A percentile compares a stretch with the other conserved stretches of the same genome.
phyloP scores from a whole-genome alignment of 2,113 vertebrate genomes.

The Narcine bancroftii region DNA sequence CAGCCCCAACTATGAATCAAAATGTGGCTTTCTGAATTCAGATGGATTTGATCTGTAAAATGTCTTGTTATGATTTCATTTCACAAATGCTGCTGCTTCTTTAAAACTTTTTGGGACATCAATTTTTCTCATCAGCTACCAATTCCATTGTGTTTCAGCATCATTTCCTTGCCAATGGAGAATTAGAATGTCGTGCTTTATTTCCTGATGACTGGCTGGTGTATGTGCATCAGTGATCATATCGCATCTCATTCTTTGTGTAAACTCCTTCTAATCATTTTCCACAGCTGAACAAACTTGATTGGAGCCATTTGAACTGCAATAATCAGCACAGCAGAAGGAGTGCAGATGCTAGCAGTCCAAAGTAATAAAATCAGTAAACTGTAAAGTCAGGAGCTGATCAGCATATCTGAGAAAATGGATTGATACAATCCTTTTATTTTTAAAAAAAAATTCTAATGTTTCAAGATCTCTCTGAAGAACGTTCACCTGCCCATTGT shows the following conservation, averaged over 20 bases:
- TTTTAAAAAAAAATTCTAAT: no score
- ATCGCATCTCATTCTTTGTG: constrained; percentile 27
- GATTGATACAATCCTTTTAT: not conserved
- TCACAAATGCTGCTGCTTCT: not conserved
- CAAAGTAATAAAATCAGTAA: not conserved
- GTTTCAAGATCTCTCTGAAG: not conserved
- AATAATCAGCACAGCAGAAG: not conserved
- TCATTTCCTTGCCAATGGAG: not conserved
- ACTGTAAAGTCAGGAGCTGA: not conserved
- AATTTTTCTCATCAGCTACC: constrained; percentile 27
- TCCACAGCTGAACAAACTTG: constrained; percentile 15
- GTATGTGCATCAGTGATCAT: constrained; percentile 29
- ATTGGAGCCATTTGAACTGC: not conserved
- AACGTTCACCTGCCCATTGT: not conserved
- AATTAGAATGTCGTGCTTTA: constrained; percentile 21
- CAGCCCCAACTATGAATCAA: no score
- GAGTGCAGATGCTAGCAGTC: not conserved
- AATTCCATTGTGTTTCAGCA: not conserved
- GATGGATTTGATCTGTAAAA: not conserved
- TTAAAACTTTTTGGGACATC: not conserved
- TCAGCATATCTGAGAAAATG: not conserved
- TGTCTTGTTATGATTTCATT: not conserved
- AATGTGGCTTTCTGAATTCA: not conserved
- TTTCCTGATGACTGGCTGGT: constrained; percentile 28
- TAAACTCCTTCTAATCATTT: not conserved